Percentiles rank a stretch among this genome's conserved stretches.
phyloP scores from a whole-genome alignment of 2,797 vertebrate species.

The Eremophila alpestris region DNA sequence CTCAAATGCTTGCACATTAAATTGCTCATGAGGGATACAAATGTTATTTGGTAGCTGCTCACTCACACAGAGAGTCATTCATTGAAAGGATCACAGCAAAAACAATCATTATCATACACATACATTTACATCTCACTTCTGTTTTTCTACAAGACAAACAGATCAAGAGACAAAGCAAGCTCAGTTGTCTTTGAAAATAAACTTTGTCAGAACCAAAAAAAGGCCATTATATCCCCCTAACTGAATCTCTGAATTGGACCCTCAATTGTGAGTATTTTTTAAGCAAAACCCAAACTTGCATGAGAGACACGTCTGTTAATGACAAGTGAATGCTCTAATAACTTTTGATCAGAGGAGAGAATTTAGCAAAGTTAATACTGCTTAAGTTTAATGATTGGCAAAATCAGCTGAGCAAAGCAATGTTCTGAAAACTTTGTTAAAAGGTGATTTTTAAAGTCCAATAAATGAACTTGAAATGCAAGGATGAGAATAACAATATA shows the following conservation, averaged over 20 bases:
- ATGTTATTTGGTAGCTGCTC: neutral
- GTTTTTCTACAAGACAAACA: neutral
- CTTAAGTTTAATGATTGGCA: conserved; percentile 49
- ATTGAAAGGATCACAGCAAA: neutral
- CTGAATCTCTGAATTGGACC: neutral
- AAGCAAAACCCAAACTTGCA: neutral
- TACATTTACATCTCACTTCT: neutral
- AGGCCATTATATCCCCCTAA: neutral
- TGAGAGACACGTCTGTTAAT: neutral
- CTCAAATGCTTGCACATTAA: neutral
- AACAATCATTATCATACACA: neutral
- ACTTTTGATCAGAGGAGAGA: conserved; percentile 14
- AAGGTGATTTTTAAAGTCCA: conserved; percentile 39
- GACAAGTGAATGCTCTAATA: conserved; percentile 15
- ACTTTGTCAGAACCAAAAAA: neutral
- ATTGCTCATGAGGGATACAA: neutral
- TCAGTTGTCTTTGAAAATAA: neutral
- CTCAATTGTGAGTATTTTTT: neutral
- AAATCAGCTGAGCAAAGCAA: conserved; percentile 45
- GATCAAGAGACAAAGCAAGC: neutral
- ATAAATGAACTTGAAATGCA: neutral
- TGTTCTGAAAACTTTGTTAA: conserved; percentile 21
- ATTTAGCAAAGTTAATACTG: conserved; percentile 11
- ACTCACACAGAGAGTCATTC: neutral
- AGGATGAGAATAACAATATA: neutral